Percentiles rank a stretch among this genome's conserved stretches.
Evolutionary conservation across 2,888 invertebrate species (phyloP).

Genomic region (Tanaodytes sp.): DNA sequence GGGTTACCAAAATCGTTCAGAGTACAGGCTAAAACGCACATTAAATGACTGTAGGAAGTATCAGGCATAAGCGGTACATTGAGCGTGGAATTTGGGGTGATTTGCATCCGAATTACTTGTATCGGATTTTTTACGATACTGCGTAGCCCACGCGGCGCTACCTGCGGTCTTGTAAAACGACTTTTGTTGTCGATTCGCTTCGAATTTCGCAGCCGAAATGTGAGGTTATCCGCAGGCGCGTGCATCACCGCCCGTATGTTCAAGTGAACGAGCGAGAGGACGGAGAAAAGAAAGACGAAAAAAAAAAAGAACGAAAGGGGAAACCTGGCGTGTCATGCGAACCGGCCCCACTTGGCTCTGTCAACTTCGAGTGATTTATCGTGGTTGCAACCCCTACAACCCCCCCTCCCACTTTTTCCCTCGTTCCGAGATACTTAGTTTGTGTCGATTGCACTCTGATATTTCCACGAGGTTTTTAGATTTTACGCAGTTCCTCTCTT

Average conservation of each 20-base stretch:
- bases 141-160: conserved; percentile 46
- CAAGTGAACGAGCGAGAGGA: conserved; percentile 16
- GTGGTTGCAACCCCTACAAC: conserved; percentile 49
- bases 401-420: conserved; percentile 31
- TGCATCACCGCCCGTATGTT: conserved; percentile 28
- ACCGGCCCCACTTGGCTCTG: conserved; percentile 62
- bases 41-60: too few species aligned
- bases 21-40: too few species aligned
- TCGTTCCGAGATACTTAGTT: conserved; percentile 22
- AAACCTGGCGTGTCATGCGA: conserved; percentile 58
- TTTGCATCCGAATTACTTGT: conserved; percentile 52
- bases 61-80: conserved; percentile 16
- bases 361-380: conserved; percentile 64
- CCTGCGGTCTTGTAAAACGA: conserved; percentile 52
- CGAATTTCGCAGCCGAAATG: conserved; percentile 41
- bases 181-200: conserved; percentile 40
- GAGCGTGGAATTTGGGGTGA: conserved; percentile 24
- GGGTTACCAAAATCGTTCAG: too few species aligned
- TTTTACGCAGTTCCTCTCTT: too few species aligned
- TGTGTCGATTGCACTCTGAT: conserved; percentile 7
- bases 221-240: conserved; percentile 37
- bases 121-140: conserved; percentile 44
- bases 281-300: not conserved
- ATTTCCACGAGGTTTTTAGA: conserved; percentile 23
- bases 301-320: conserved; percentile 28